These are phyloP conservation scores for Myrmecobius fasciatus DNA, from an alignment of 2,113 vertebrate genomes.

Conservation along the genomic window DNA sequence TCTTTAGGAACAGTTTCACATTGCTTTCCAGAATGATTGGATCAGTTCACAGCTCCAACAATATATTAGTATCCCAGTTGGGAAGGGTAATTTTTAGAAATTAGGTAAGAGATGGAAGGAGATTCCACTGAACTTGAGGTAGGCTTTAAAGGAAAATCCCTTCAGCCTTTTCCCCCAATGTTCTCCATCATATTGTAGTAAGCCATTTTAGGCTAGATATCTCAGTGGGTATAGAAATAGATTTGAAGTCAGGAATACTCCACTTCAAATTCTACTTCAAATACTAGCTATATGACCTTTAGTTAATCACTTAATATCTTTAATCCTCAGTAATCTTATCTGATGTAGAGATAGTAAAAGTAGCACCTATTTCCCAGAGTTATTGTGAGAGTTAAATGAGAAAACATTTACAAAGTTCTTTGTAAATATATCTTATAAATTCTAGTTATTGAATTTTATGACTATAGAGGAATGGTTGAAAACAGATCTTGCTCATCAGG, in stretches of 20 bases:
- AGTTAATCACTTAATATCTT: not conserved
- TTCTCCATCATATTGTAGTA: not conserved
- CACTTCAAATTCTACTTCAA: not conserved
- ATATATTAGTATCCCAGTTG: not conserved
- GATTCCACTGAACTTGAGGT: not conserved
- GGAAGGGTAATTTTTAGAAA: not conserved
- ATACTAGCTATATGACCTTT: not conserved
- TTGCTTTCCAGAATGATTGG: too few species aligned
- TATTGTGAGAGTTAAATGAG: not conserved
- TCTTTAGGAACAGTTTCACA: too few species aligned
- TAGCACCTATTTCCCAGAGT: not conserved
- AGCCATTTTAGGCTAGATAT: not conserved
- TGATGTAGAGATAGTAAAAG: not conserved
- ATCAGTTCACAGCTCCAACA: too few species aligned
- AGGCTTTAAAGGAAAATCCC: not conserved
- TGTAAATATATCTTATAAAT: not conserved
- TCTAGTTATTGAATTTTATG: not conserved
- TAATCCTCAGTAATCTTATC: not conserved
- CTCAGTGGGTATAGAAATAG: not conserved
- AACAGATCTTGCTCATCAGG: not conserved
- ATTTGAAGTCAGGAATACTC: not conserved
- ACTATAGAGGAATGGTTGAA: not conserved
- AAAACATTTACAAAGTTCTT: not conserved
- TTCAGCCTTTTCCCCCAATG: not conserved
- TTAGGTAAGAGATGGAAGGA: not conserved